These are phyloP conservation scores for Falco peregrinus DNA, from an alignment of 2,797 vertebrate genomes.

Conservation along the genomic window DNA sequence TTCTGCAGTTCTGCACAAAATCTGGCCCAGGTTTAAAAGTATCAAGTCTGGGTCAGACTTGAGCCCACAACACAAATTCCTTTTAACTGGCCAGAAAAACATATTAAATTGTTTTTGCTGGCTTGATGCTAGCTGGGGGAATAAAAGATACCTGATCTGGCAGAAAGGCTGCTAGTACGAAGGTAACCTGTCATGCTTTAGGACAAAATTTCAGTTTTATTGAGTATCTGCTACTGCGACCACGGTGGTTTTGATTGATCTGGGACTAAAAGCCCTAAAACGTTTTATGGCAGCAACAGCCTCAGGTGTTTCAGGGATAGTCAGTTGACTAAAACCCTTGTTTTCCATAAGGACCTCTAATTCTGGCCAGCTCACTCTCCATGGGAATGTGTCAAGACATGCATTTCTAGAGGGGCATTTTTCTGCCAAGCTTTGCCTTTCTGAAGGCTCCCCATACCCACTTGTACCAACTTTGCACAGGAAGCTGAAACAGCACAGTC, in stretches of 20 bases:
- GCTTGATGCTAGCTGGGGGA: not conserved
- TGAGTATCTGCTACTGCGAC: not conserved
- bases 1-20: not conserved
- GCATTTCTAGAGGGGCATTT: not conserved
- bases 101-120: not conserved
- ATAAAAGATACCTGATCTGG: not conserved
- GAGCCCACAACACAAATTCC: not conserved
- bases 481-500: not conserved
- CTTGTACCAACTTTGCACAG: not conserved
- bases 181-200: not conserved
- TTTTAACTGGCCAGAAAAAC: not conserved
- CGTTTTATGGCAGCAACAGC: not conserved
- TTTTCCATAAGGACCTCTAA: not conserved
- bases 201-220: not conserved
- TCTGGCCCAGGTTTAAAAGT: not conserved
- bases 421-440: not conserved
- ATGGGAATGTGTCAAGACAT: not conserved
- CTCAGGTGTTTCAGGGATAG: not conserved
- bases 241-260: not conserved
- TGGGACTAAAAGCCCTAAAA: not conserved
- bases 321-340: not conserved
- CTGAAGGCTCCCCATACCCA: not conserved
- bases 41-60: not conserved
- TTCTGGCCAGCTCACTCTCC: not conserved
- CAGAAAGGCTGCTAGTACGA: not conserved